phyloP scores from a whole-genome alignment of 2,888 invertebrate genomes.

The Opisthograptis luteolata region DNA sequence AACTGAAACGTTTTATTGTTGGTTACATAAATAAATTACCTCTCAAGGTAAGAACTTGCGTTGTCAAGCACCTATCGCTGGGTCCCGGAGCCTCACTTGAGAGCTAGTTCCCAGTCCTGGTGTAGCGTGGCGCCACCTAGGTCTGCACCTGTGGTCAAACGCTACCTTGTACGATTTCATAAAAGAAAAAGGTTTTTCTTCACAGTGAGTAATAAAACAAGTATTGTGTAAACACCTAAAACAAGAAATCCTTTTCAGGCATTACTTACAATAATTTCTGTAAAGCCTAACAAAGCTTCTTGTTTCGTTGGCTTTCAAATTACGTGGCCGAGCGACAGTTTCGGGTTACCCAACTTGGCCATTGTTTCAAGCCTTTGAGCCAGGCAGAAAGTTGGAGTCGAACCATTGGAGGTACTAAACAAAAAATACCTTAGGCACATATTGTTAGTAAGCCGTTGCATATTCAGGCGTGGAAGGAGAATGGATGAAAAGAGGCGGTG shows the following conservation, averaged over 20 bases:
- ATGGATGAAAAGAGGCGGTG: slow-evolving; percentile 23
- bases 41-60: no score
- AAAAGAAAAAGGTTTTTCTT: no score
- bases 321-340: slow-evolving; percentile 40
- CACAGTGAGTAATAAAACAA: slow-evolving; percentile 9
- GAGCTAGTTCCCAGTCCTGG: no score
- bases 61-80: no score
- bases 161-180: no score
- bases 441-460: slow-evolving; percentile 63
- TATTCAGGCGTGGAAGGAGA: slow-evolving; percentile 51
- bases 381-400: slow-evolving; percentile 57
- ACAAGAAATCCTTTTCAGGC: slow-evolving; percentile 26
- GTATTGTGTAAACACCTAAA: slow-evolving; percentile 23
- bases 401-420: slow-evolving; percentile 28
- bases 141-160: no score
- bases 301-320: slow-evolving; percentile 44
- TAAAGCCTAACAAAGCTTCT: slow-evolving; percentile 21
- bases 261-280: slow-evolving; percentile 23
- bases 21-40: no score
- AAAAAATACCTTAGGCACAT: slow-evolving; percentile 21
- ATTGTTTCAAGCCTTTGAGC: slow-evolving; percentile 50
- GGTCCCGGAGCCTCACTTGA: no score
- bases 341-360: slow-evolving; percentile 49
- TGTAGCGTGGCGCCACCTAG: no score
- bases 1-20: no score